phyloP scores from a whole-genome alignment of 2,888 invertebrate genomes.

The Enoplolaimus lenunculus region DNA sequence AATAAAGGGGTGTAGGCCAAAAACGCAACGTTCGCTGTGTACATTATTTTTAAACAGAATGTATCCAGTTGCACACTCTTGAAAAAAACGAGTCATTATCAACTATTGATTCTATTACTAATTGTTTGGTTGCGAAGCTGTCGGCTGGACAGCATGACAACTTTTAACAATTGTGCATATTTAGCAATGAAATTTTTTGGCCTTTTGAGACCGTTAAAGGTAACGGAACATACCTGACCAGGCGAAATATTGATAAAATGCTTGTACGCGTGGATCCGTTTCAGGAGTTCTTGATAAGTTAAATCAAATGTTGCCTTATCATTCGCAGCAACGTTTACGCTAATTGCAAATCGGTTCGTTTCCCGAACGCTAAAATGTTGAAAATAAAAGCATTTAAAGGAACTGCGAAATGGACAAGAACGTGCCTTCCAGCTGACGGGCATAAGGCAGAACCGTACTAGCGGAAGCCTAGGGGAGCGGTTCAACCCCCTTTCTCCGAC shows the following conservation, averaged over 20 bases:
- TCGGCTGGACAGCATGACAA: neutral
- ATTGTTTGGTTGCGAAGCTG: too few species aligned
- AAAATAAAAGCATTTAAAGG: too few species aligned
- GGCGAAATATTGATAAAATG: constrained; percentile 57
- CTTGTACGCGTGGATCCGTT: constrained; percentile 55
- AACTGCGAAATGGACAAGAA: neutral
- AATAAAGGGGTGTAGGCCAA: too few species aligned
- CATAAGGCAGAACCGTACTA: too few species aligned
- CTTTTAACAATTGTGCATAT: neutral
- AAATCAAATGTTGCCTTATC: constrained; percentile 56
- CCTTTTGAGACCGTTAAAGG: neutral
- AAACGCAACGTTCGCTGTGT: too few species aligned
- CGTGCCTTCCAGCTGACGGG: too few species aligned
- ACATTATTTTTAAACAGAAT: too few species aligned
- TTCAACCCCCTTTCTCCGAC: too few species aligned
- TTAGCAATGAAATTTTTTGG: neutral
- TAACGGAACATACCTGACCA: constrained; percentile 46
- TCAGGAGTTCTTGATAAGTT: constrained; percentile 58
- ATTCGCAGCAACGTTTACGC: constrained; percentile 54
- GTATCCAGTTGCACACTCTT: too few species aligned
- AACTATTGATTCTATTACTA: too few species aligned
- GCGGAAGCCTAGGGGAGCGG: too few species aligned
- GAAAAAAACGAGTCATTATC: too few species aligned
- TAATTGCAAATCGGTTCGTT: constrained; percentile 55
- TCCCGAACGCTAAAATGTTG: neutral